Evolutionary conservation across 2,797 vertebrate genomes (phyloP).

Genomic region (Spondyliosoma cantharus): DNA sequence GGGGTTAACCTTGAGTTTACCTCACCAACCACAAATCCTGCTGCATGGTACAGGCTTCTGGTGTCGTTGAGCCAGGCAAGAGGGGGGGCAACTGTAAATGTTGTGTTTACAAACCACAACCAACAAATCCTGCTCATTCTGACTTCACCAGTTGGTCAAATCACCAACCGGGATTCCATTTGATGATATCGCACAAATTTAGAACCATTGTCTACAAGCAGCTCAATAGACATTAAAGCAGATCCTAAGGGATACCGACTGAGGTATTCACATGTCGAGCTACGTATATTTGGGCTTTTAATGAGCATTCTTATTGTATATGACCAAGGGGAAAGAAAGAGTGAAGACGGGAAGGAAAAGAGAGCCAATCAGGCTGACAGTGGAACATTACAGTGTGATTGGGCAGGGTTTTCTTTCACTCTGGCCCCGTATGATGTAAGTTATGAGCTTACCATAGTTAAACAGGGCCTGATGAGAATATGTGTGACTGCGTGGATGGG

Average conservation of each 20-base stretch:
- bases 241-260: conserved; percentile 28
- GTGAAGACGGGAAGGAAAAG: neutral
- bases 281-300: conserved; percentile 23
- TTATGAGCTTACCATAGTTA: conserved; percentile 36
- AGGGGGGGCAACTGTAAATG: no score
- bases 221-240: conserved; percentile 41
- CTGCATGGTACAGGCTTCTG: no score
- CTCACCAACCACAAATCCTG: no score
- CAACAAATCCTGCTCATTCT: no score
- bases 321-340: neutral
- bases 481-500: conserved; percentile 19
- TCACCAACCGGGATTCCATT: conserved; percentile 24
- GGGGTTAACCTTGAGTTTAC: no score
- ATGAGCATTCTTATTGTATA: conserved; percentile 24
- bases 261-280: conserved; percentile 33
- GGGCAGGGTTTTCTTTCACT: conserved; percentile 28
- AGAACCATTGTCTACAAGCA: conserved; percentile 17
- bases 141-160: no score
- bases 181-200: conserved; percentile 39
- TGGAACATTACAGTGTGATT: conserved; percentile 27
- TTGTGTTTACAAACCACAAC: no score
- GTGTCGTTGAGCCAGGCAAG: no score
- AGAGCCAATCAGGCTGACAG: conserved; percentile 17
- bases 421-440: conserved; percentile 29
- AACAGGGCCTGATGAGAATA: conserved; percentile 27